Conservation (phyloP, 1,140 invertebrate species). For the Apis cerana region DNA sequence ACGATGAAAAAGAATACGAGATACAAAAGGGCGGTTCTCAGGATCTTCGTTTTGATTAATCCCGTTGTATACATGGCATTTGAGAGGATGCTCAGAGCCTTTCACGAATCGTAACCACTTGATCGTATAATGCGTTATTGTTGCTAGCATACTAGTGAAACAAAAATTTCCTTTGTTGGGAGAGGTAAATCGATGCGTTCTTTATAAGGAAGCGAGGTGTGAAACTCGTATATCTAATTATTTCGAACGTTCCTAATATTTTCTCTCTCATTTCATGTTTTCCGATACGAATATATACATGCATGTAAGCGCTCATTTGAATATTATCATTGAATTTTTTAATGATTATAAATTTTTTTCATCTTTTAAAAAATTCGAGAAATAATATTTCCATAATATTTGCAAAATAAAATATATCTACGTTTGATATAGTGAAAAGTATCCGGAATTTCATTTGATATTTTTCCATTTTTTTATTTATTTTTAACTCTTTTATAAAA, state of each 20-base stretch:
- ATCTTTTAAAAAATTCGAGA: too few species aligned
- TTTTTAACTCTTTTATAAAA: background rate
- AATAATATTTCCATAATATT: too few species aligned
- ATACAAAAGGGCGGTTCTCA: constrained; percentile 35
- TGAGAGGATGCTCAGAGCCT: constrained; percentile 58
- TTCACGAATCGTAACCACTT: constrained; percentile 64
- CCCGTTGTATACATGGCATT: constrained; percentile 61
- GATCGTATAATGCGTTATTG: constrained; percentile 57
- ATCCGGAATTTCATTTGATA: background rate
- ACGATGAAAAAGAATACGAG: background rate
- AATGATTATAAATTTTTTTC: too few species aligned
- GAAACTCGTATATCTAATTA: background rate
- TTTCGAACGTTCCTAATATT: background rate
- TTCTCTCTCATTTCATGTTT: background rate
- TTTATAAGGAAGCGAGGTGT: background rate
- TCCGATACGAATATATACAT: background rate
- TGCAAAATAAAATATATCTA: too few species aligned
- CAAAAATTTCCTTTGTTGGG: constrained; percentile 33
- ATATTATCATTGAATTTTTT: too few species aligned
- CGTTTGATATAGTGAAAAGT: too few species aligned
- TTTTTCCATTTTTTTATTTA: background rate
- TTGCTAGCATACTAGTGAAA: constrained; percentile 11
- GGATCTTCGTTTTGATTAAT: constrained; percentile 56
- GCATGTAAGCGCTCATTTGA: background rate
- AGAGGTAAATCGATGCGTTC: constrained; percentile 30